Percentiles rank a stretch among this genome's conserved stretches.
phyloP scores from a whole-genome alignment of 1,140 invertebrate genomes.

The Pachypeltis micranthus region DNA sequence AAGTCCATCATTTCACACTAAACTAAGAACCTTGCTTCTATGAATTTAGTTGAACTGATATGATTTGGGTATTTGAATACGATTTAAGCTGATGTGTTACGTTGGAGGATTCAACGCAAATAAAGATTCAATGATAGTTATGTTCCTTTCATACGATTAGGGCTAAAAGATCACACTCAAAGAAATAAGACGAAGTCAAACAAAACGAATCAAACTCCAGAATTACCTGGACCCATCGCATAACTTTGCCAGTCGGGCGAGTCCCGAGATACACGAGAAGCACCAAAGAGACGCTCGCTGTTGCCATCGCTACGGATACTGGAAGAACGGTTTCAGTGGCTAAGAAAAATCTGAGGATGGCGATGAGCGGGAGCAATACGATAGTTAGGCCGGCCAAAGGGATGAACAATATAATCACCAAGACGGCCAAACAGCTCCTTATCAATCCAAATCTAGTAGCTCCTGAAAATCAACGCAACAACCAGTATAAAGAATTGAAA shows the following conservation, averaged over 20 bases:
- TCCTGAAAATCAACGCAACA: constrained; percentile 18
- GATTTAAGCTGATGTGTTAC: too few species aligned
- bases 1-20: too few species aligned
- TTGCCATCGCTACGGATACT: constrained; percentile 41
- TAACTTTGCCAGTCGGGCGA: constrained; percentile 46
- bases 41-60: too few species aligned
- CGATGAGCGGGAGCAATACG: constrained; percentile 56
- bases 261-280: constrained; percentile 52
- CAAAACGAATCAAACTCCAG: too few species aligned
- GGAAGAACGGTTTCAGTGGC: constrained; percentile 49
- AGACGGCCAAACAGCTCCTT: constrained; percentile 58
- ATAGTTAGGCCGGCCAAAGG: constrained; percentile 63
- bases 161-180: too few species aligned
- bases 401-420: constrained; percentile 61
- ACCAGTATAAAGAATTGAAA: not conserved
- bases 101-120: too few species aligned
- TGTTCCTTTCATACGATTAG: too few species aligned
- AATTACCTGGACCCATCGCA: constrained; percentile 52
- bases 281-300: constrained; percentile 42
- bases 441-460: constrained; percentile 53
- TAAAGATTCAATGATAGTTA: too few species aligned
- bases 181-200: too few species aligned
- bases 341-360: constrained; percentile 54
- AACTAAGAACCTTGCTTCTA: too few species aligned
- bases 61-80: too few species aligned